Base-by-base conservation (phyloP, 1,140 invertebrate genomes). In the Gryon sp. region DNA sequence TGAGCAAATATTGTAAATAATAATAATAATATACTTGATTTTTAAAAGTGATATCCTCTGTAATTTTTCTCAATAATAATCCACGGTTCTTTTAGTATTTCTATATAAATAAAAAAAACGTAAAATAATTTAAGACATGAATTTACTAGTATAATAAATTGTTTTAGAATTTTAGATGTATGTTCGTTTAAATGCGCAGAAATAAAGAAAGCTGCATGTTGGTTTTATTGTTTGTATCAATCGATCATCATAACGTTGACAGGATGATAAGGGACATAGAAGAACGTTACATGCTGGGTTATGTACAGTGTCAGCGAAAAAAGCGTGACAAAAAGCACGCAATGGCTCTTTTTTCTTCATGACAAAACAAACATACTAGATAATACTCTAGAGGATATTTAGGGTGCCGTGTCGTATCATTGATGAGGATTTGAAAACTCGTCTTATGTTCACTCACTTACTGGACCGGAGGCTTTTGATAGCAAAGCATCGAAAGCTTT, bases 191-290 rank as follows among this genome's bases (percentile, higher is more conserved):
- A 69, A 69, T 59, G 65, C 41, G 53, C 6, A 11, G 45, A 59
- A 43, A 50, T 34, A 52, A 55, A 60, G 53, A 60, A 60, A 45
- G 52, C 53, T 38, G 43, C 32, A 20, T 40, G 34, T 11, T 11
- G 36, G 46, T 53, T 74, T 75, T 75, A 68, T 68, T 75, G 55
- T 68, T 75, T 75, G 30, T 55, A 62, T 34, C 73, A 57, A 69
- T 69, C 63, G 63, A 69, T 76, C 63, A 76, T 69, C 73, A 63
- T 76, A 55, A 30, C 34, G 60, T 41, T 63, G 73, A 76, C 72
- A 68, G 46, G 19, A 41, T 48, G 63, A 69, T 62, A 69, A 63
- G 48, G 14, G 32, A 74, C 43, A 59, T 3, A 16, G 45, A 18
- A 48, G 11, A 9, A 73, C 57, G 50, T 34, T 60, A 75, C 70